Conservation (phyloP, 2,113 vertebrate species). For the Enhydra lutris region DNA sequence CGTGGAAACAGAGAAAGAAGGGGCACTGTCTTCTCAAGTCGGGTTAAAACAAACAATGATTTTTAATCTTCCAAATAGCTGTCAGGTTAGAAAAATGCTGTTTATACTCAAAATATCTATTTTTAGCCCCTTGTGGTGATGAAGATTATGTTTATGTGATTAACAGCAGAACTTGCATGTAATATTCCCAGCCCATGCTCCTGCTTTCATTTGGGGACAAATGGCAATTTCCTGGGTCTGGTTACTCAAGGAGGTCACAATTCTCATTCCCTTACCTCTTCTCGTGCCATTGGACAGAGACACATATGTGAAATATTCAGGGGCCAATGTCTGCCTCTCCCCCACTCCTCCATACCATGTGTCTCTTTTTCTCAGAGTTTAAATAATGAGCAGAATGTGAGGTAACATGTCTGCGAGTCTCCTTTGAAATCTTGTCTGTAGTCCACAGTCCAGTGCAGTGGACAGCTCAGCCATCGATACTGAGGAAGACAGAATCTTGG, state of each 20-base stretch:
- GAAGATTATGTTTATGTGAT: constrained; percentile 23
- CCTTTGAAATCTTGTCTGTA: constrained; percentile 78
- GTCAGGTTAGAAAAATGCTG: constrained; percentile 42
- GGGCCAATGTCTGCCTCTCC: constrained; percentile 74
- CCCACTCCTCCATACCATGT: constrained; percentile 48
- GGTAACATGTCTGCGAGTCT: constrained; percentile 74
- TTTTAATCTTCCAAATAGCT: constrained; percentile 52
- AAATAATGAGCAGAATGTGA: constrained; percentile 77
- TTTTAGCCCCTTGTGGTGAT: constrained; percentile 36
- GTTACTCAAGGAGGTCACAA: constrained; percentile 49
- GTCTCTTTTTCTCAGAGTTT: constrained; percentile 71
- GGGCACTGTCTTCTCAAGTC: not conserved
- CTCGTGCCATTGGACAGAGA: constrained; percentile 77
- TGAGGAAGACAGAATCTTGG: constrained; percentile 54
- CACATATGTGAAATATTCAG: constrained; percentile 77
- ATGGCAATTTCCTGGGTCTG: not conserved
- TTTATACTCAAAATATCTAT: constrained; percentile 24
- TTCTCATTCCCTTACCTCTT: constrained; percentile 72
- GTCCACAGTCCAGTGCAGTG: constrained; percentile 70
- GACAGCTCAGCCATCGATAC: constrained; percentile 65
- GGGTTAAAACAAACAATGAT: constrained; percentile 55
- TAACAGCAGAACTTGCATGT: constrained; percentile 37
- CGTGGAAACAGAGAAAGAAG: too few relatives aligned
- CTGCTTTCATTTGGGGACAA: not conserved
- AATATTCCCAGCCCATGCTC: fast-evolving